Evolutionary conservation across 2,113 vertebrate species (phyloP).

Genomic region (Coptodon bakossiorum): DNA sequence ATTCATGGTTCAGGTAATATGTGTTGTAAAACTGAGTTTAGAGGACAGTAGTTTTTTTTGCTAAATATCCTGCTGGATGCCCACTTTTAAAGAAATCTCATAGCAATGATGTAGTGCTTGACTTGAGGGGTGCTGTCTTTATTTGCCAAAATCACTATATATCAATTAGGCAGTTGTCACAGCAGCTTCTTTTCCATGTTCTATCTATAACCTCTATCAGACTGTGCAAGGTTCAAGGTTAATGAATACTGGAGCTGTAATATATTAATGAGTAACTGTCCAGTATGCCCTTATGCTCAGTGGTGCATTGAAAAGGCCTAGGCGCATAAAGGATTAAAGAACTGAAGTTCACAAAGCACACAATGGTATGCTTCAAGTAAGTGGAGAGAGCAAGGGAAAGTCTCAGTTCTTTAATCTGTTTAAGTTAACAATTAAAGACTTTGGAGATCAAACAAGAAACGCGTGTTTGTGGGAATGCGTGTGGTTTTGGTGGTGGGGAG

Average conservation of each 20-base stretch:
- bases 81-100: neutral
- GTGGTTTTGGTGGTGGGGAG: neutral
- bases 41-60: neutral
- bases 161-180: neutral
- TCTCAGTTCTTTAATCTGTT: constrained; percentile 40
- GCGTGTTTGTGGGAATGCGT: neutral
- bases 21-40: neutral
- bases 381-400: neutral
- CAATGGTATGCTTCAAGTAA: neutral
- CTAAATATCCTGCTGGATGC: neutral
- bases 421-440: constrained; percentile 39
- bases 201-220: constrained; percentile 1
- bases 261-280: constrained; percentile 63
- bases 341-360: neutral
- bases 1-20: neutral
- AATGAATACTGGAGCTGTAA: constrained; percentile 41
- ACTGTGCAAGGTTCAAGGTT: constrained; percentile 51
- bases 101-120: neutral
- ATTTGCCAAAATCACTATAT: neutral
- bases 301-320: neutral
- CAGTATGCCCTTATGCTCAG: constrained; percentile 7
- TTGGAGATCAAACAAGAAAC: neutral
- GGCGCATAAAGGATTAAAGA: neutral
- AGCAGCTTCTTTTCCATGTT: neutral
- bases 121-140: neutral